Base-by-base conservation (phyloP, 2,113 vertebrate species). In the Axis porcinus region DNA sequence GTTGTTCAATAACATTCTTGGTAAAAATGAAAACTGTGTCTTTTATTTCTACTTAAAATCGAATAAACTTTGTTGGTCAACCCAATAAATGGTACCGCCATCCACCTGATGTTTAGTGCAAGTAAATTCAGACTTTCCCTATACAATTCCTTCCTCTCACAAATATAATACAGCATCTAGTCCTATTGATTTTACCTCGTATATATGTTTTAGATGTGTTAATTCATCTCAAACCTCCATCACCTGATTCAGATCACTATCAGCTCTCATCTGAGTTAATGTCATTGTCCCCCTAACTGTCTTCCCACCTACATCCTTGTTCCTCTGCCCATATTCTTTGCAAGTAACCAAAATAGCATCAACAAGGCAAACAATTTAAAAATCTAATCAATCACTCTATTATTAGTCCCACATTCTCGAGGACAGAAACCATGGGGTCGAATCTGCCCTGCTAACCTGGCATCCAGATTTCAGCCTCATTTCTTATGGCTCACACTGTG, bases 381-480 rank as follows among this genome's bases (percentile, higher is more conserved):
- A 55, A n/a, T 6, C 28, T 50, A 81, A 81, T 8, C 17, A 33
- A 12, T 81, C 17, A 23, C 27, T 14, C 10, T 70, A 3, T 33
- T 19, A 23, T 7, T 70, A 28, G 9, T 27, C 30, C 28, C 45
- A 62, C 43, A 23, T 36, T 88, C 47, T 78, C 4, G 2, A 3
- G 1, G 40, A 19, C 19, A 55, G 55, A 70, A 60, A 43, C 7
- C 21, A 57, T 9, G 19, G 47, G 3, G 1, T 67, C 47, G 1
- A 9, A 4, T 10, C 6, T 1, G 4, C 3, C 21, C 21, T 15
- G 10, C n/a, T 60, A 6, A 27, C 13, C 23, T 4, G 17, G 5
- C 17, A 16, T 27, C 5, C 14, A 9, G 3, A 43, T 6, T 7
- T 45, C 4, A 28, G 1, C 13, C 21, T 82, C n/a, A 12, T 55